These are phyloP conservation scores for Chascanopsetta lugubris DNA, from an alignment of 2,113 vertebrate genomes.

Conservation along the genomic window DNA sequence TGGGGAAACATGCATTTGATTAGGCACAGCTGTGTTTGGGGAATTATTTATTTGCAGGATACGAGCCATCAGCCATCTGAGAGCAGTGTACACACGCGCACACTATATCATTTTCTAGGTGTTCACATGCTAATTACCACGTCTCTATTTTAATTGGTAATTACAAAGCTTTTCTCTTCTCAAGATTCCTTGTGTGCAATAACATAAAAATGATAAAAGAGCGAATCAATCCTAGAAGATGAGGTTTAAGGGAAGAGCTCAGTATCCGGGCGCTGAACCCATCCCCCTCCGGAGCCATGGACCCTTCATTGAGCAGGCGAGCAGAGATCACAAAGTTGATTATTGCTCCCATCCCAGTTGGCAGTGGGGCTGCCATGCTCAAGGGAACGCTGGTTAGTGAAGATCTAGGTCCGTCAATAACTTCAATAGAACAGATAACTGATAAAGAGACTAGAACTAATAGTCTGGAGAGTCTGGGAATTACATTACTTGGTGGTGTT, in stretches of 20 bases:
- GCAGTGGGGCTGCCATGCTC: conserved; percentile 16
- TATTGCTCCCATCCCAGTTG: conserved; percentile 6
- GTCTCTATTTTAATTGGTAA: background rate
- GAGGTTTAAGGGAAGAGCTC: background rate
- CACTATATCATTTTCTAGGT: background rate
- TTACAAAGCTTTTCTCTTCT: background rate
- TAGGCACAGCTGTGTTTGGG: conserved; percentile 54
- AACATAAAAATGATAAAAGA: background rate
- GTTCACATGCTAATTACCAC: background rate
- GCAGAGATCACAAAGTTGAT: conserved; percentile 20
- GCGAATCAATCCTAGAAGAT: background rate
- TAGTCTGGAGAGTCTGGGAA: background rate
- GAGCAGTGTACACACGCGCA: no score
- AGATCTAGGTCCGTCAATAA: conserved; percentile 21
- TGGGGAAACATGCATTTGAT: conserved; percentile 38
- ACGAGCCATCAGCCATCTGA: background rate
- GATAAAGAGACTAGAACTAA: conserved; percentile 22
- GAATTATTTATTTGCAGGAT: conserved; percentile 34
- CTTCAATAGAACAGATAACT: conserved; percentile 34
- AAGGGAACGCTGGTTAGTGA: conserved; percentile 9
- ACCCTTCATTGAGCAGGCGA: background rate
- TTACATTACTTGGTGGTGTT: background rate
- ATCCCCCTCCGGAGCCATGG: background rate
- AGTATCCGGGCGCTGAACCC: background rate
- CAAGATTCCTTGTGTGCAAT: background rate